Evolutionary conservation across 2,797 vertebrate species (phyloP).

Genomic region (Pagetopsis macropterus): DNA sequence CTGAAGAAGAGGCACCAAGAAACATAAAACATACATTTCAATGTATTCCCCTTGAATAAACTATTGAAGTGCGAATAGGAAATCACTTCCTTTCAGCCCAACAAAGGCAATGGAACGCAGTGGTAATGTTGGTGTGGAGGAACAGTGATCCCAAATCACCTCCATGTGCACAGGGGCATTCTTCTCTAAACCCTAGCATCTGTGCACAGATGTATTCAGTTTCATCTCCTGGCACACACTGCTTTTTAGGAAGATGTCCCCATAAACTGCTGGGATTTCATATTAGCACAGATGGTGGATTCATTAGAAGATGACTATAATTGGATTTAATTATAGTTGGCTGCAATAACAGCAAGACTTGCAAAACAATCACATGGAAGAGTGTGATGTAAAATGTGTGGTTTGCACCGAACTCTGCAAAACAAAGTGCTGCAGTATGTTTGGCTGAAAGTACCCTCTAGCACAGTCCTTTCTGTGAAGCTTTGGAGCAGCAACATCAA

Average conservation of each 20-base stretch:
- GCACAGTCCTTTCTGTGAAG: not conserved
- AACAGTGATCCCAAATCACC: too few species aligned
- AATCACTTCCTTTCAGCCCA: not conserved
- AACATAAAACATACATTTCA: not conserved
- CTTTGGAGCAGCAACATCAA: not conserved
- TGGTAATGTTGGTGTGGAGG: not conserved
- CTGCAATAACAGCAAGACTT: not conserved
- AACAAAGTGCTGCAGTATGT: not conserved
- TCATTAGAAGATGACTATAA: slow-evolving; percentile 9
- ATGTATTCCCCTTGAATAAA: not conserved
- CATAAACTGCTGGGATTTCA: not conserved
- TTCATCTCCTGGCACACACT: not conserved
- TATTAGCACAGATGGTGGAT: slow-evolving; percentile 10
- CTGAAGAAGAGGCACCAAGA: not conserved
- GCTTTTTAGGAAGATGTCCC: slow-evolving; percentile 2
- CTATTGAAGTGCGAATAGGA: too few species aligned
- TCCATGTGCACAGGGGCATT: not conserved
- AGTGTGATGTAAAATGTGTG: not conserved
- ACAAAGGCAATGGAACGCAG: not conserved
- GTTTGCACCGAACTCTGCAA: not conserved
- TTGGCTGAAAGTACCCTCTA: not conserved
- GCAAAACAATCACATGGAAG: not conserved
- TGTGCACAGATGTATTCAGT: slow-evolving; percentile 7
- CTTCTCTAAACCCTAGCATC: slow-evolving; percentile 3
- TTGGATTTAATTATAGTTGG: slow-evolving; percentile 1